These are phyloP conservation scores for Palythoa grandis DNA, from an alignment of 92 coral and sea anemone genomes.

Conservation along the genomic window DNA sequence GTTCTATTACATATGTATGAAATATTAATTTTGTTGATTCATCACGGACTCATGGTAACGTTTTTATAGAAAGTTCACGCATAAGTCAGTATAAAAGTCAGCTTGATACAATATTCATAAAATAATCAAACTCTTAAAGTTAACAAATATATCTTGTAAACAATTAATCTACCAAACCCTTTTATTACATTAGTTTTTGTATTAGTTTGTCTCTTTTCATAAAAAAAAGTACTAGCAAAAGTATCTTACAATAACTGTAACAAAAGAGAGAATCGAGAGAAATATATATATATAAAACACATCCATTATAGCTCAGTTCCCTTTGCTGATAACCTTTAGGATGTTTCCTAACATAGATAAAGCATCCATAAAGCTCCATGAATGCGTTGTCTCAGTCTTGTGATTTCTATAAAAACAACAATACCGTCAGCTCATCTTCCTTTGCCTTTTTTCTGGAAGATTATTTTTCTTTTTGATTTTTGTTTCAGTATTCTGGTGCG, in stretches of 20 bases:
- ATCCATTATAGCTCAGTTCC: slow-evolving; percentile 32
- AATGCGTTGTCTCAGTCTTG: slow-evolving; percentile 41
- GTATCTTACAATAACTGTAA: slow-evolving; percentile 45
- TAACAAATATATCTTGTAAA: slow-evolving; percentile 25
- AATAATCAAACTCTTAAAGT: slow-evolving; percentile 11
- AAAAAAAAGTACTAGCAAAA: slow-evolving; percentile 36
- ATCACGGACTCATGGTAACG: neutral
- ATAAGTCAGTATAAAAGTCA: slow-evolving; percentile 13
- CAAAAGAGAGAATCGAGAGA: slow-evolving; percentile 31
- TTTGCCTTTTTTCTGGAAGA: slow-evolving; percentile 50
- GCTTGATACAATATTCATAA: slow-evolving; percentile 28
- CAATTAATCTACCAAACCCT: slow-evolving; percentile 19
- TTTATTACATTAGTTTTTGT: slow-evolving; percentile 22
- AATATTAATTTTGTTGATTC: neutral
- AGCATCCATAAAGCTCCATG: slow-evolving; percentile 50
- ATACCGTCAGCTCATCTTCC: slow-evolving; percentile 41
- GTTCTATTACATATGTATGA: slow-evolving; percentile 7
- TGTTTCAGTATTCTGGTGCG: slow-evolving; percentile 46
- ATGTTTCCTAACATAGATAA: slow-evolving; percentile 51
- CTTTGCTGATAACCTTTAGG: slow-evolving; percentile 46
- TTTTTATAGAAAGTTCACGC: slow-evolving; percentile 15
- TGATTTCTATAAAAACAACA: slow-evolving; percentile 37
- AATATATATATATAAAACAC: slow-evolving; percentile 34
- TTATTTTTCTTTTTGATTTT: slow-evolving; percentile 19
- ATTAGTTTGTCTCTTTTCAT: slow-evolving; percentile 30